phyloP scores from a whole-genome alignment of 2,888 invertebrate species.

The Oegoconia quadripuncta region DNA sequence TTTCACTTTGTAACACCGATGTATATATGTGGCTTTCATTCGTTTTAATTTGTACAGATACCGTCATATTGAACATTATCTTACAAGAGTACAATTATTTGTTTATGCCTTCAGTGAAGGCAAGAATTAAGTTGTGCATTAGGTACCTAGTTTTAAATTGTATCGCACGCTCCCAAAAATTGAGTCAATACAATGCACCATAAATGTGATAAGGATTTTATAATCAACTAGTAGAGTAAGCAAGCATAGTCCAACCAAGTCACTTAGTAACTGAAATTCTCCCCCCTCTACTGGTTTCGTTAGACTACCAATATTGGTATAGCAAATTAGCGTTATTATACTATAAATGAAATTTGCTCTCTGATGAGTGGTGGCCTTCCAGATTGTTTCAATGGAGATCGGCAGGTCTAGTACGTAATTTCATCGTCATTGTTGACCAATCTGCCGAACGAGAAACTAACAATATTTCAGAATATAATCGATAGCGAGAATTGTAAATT shows the following conservation, averaged over 20 bases:
- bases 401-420: no score
- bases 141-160: slow-evolving; percentile 15
- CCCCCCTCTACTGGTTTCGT: no score
- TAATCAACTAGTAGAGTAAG: slow-evolving; percentile 41
- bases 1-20: slow-evolving; percentile 29
- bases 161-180: slow-evolving; percentile 63
- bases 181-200: slow-evolving; percentile 62
- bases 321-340: no score
- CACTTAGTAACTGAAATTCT: not conserved
- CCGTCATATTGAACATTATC: slow-evolving; percentile 51
- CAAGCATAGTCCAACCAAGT: slow-evolving; percentile 22
- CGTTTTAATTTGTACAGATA: slow-evolving; percentile 58
- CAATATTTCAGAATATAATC: no score
- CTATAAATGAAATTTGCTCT: no score
- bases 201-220: slow-evolving; percentile 52
- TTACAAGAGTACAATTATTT: slow-evolving; percentile 57
- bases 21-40: slow-evolving; percentile 47
- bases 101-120: slow-evolving; percentile 75
- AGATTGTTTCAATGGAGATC: no score
- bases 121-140: slow-evolving; percentile 29
- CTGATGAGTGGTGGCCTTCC: no score
- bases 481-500: no score
- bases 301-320: no score
- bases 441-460: no score
- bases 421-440: no score